phyloP scores from a whole-genome alignment of 2,113 vertebrate species.

The Procavia capensis region DNA sequence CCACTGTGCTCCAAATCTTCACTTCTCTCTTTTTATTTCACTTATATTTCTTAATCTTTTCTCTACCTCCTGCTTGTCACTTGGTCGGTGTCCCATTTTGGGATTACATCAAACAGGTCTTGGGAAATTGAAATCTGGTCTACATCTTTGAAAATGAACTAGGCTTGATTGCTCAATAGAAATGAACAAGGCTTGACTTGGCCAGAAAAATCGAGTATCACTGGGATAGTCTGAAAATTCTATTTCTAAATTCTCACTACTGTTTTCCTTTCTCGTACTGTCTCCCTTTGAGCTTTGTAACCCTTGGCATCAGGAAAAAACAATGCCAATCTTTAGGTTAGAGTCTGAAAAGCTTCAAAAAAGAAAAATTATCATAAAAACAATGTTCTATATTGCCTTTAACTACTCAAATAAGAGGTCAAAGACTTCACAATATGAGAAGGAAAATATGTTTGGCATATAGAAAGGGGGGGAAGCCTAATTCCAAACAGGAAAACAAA shows the following conservation, averaged over 20 bases:
- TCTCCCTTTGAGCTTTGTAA: not conserved
- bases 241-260: not conserved
- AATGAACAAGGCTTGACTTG: not conserved
- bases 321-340: not conserved
- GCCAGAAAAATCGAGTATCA: not conserved
- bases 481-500: not conserved
- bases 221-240: not conserved
- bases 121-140: not conserved
- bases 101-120: not conserved
- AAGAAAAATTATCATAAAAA: constrained; percentile 23
- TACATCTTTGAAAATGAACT: not conserved
- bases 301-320: not conserved
- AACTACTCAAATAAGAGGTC: constrained; percentile 31
- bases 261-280: not conserved
- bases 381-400: constrained; percentile 18
- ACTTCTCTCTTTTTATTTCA: not conserved
- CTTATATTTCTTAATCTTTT: not conserved
- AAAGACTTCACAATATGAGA: not conserved
- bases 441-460: not conserved
- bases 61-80: not conserved
- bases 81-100: not conserved
- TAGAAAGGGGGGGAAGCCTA: not conserved
- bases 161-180: not conserved
- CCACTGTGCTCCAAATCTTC: not conserved
- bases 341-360: constrained; percentile 19